Evolutionary conservation across 2,113 vertebrate species (phyloP).

Genomic region (Ovibos moschatus): DNA sequence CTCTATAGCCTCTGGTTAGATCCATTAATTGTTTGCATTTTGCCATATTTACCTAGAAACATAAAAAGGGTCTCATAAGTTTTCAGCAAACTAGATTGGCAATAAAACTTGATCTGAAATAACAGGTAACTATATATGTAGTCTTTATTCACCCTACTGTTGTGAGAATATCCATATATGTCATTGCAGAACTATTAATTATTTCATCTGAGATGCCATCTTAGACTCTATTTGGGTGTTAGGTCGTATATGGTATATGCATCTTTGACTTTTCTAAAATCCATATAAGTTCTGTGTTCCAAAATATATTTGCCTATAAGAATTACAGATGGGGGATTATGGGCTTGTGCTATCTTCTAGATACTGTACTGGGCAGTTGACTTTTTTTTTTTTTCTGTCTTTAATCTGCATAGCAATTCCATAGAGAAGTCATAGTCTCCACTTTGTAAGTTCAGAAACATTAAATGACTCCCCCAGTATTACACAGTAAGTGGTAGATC

Average conservation of each 20-base stretch:
- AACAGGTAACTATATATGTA: not conserved
- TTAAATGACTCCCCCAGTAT: not conserved
- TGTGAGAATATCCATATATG: not conserved
- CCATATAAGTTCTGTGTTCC: not conserved
- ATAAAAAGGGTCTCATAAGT: not conserved
- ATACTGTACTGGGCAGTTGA: not conserved
- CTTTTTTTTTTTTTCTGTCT: not conserved
- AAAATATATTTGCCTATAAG: not conserved
- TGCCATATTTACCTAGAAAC: not conserved
- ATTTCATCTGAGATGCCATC: not conserved
- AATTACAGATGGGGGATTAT: not conserved
- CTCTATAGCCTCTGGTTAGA: not conserved
- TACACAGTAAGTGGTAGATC: not conserved
- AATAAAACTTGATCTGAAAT: not conserved
- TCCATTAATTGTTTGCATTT: not conserved
- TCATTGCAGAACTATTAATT: not conserved
- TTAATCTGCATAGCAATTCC: not conserved
- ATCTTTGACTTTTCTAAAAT: not conserved
- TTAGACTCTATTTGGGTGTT: not conserved
- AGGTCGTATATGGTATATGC: not conserved
- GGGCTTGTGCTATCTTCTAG: not conserved
- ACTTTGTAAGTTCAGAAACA: not conserved
- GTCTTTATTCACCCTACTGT: not conserved
- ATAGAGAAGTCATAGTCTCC: not conserved
- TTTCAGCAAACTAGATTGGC: not conserved